Evolutionary conservation across 2,797 vertebrate species (phyloP).

Genomic region (Gorsachius magnificus): DNA sequence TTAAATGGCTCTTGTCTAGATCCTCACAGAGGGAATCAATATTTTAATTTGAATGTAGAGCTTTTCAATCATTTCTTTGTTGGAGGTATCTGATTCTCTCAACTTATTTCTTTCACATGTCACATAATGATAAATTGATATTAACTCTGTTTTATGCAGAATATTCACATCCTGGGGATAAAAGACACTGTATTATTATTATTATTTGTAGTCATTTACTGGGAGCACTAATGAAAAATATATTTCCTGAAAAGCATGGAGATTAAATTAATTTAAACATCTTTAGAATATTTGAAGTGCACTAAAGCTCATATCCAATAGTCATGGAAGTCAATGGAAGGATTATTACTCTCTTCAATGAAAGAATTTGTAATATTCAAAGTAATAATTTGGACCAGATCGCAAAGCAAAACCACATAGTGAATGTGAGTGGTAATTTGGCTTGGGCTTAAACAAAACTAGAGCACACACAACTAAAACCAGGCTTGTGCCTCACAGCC

Average conservation of each 20-base stretch:
- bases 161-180: not conserved
- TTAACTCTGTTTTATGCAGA: not conserved
- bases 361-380: too few relatives aligned
- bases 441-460: not conserved
- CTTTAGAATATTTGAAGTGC: not conserved
- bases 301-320: not conserved
- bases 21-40: not conserved
- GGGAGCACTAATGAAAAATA: not conserved
- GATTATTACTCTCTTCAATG: not conserved
- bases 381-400: not conserved
- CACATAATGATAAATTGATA: not conserved
- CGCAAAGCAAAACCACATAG: not conserved
- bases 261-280: slow-evolving; percentile 13
- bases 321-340: not conserved
- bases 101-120: not conserved
- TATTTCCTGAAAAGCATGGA: not conserved
- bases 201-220: not conserved
- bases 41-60: not conserved
- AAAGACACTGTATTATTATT: not conserved
- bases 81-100: not conserved
- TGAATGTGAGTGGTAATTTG: not conserved
- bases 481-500: not conserved
- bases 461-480: not conserved
- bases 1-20: not conserved
- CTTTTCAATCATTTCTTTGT: not conserved